A percentile compares a stretch with the other conserved stretches of the same genome.
Conservation (phyloP, 2,797 vertebrate species). For the Aulostomus chinensis region DNA sequence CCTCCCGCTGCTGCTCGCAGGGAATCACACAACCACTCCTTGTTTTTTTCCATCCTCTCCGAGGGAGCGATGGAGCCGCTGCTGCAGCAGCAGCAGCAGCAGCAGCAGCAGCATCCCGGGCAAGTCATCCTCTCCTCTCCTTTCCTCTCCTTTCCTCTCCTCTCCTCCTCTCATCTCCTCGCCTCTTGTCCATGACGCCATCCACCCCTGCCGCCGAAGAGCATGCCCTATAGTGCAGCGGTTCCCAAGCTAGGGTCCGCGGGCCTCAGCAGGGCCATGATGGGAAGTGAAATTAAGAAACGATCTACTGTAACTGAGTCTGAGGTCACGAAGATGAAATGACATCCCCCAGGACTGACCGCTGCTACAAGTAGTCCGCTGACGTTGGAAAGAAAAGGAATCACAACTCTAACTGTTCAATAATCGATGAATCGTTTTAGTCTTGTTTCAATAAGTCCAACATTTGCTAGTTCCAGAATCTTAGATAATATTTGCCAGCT, state of each 20-base stretch:
- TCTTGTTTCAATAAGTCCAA: too few relatives aligned
- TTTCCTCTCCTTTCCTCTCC: slow-evolving; percentile 15
- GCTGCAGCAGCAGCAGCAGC: slow-evolving; percentile 59
- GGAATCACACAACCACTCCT: slow-evolving; percentile 77
- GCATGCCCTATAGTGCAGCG: slow-evolving; percentile 43
- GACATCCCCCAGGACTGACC: too few relatives aligned
- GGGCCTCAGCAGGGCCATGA: slow-evolving; percentile 17
- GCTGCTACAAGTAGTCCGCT: too few relatives aligned
- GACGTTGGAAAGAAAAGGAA: too few relatives aligned
- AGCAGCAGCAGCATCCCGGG: slow-evolving; percentile 63
- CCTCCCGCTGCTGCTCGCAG: slow-evolving; percentile 51
- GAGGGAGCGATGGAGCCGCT: slow-evolving; percentile 59
- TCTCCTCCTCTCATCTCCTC: slow-evolving; percentile 10
- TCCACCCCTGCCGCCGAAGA: slow-evolving; percentile 33
- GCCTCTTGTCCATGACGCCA: slow-evolving; percentile 30
- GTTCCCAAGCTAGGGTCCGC: slow-evolving; percentile 36
- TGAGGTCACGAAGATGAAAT: background rate
- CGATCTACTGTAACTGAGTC: background rate
- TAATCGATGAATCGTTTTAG: too few relatives aligned
- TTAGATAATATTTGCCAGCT: too few relatives aligned
- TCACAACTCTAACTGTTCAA: too few relatives aligned
- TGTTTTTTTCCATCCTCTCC: slow-evolving; percentile 64
- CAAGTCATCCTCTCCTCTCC: slow-evolving; percentile 47
- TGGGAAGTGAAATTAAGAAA: background rate
- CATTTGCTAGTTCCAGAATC: too few relatives aligned